Base-by-base conservation (phyloP, 2,113 vertebrate species). In the Bagarius yarrelli region DNA sequence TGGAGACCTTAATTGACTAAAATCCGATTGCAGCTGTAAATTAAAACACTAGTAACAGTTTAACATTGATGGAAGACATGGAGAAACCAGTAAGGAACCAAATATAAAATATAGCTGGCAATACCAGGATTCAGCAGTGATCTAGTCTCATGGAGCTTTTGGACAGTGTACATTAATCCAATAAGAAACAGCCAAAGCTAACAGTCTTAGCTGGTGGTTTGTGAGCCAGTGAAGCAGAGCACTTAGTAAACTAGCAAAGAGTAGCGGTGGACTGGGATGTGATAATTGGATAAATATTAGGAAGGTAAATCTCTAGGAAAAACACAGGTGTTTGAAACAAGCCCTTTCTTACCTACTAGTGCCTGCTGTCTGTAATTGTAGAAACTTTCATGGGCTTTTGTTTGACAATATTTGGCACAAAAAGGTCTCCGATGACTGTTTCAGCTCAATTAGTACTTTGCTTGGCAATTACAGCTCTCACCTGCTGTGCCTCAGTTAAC, bases 381-480 rank as follows among this genome's bases (percentile, higher is more conserved):
- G 72, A 77, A 83, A 53, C 69, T 63, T 80, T 78, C 69, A 64
- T 73, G 27, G 53, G 16, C 23, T 47, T 85, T 73, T 66, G 57
- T 79, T 70, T 30, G 18, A 30, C 23, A 55, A 27, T 83, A 67
- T 82, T 70, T 84, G 83, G 85, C 69, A 78, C n/a, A 18, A 76
- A 19, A 27, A 47, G 14, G n/a, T 76, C 85, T 82, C 74, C 9
- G 72, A 79, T 67, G 66, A 15, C 74, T 80, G 78, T 83, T 73
- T 44, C 63, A 69, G 50, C 72, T 66, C 53, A 73, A 47, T 67
- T 84, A 80, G 73, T 71, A 80, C 56, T 75, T 75, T 74, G 78
- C 67, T 83, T 66, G 66, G 56, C 85, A 84, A 83, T 82, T 86
- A 82, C 19, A 82, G 47, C 55, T 66, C 76, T 82, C 83, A 84